phyloP scores from a whole-genome alignment of 2,113 vertebrate genomes.

The Meriones unguiculatus region DNA sequence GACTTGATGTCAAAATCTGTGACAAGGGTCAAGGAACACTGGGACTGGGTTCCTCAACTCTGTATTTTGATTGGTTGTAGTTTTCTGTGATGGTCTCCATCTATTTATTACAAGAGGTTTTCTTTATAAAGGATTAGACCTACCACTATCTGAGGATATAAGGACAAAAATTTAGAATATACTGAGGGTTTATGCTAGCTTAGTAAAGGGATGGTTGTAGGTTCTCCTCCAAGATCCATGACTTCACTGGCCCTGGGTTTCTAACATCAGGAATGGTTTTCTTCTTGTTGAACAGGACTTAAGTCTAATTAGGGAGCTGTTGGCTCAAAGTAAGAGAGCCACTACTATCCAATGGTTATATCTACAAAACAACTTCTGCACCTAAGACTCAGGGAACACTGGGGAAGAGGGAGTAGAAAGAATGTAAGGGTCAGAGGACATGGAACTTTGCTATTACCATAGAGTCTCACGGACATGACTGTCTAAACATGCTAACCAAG shows the following conservation, averaged over 20 bases:
- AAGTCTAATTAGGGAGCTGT: not conserved
- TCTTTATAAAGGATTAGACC: not conserved
- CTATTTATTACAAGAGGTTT: not conserved
- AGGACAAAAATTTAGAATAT: not conserved
- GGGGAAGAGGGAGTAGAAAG: not conserved
- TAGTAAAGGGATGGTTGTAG: not conserved
- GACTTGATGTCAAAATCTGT: conserved; percentile 6
- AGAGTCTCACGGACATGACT: not conserved
- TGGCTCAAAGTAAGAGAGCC: not conserved
- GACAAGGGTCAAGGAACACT: not conserved
- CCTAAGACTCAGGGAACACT: too few species aligned
- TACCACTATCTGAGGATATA: not conserved
- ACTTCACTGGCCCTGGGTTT: not conserved
- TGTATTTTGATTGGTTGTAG: not conserved
- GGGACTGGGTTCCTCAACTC: not conserved
- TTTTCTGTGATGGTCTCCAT: not conserved
- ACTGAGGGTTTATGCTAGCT: not conserved
- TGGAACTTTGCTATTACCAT: not conserved
- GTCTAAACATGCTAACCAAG: not conserved
- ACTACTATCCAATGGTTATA: not conserved
- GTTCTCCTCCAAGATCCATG: not conserved
- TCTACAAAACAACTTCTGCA: not conserved
- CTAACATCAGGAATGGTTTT: not conserved
- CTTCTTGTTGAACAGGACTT: not conserved
- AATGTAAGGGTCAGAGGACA: not conserved